Percentiles rank a stretch among this genome's conserved stretches.
Conservation (phyloP, 2,888 invertebrate species). For the Dysmachus trigonus region DNA sequence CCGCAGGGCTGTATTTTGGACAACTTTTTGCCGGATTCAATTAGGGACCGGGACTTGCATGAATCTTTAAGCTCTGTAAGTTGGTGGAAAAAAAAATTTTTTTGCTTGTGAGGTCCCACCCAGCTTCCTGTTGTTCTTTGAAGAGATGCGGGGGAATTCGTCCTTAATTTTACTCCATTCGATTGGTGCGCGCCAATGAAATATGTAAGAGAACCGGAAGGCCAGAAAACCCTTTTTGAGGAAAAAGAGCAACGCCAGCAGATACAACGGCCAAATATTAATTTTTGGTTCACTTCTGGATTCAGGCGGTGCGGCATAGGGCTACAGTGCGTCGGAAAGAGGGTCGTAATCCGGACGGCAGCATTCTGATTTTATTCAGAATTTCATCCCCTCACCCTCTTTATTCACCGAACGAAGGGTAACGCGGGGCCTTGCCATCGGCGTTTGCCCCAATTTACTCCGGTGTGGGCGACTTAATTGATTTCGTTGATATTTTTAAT, state of each 20-base stretch:
- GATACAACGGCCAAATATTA: slow-evolving; percentile 33
- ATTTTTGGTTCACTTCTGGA: slow-evolving; percentile 19
- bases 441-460: neutral
- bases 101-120: neutral
- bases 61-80: slow-evolving; percentile 9
- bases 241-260: neutral
- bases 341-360: neutral
- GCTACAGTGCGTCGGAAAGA: neutral
- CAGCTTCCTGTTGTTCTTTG: neutral
- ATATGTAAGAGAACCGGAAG: slow-evolving; percentile 23
- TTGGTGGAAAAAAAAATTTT: neutral
- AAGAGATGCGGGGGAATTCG: neutral
- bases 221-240: slow-evolving; percentile 9
- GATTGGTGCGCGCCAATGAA: slow-evolving; percentile 22
- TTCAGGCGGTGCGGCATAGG: neutral
- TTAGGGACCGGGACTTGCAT: neutral
- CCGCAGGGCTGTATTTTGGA: neutral
- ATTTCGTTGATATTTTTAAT: slow-evolving; percentile 40
- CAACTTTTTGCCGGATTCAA: slow-evolving; percentile 21
- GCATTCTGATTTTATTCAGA: slow-evolving; percentile 8
- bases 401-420: neutral
- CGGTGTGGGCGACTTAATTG: slow-evolving; percentile 31
- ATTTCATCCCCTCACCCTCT: neutral
- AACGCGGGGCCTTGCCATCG: neutral
- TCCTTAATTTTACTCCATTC: slow-evolving; percentile 29